Evolutionary conservation across 1,140 invertebrate genomes (phyloP).

Genomic region (Phymorhynchus buccinoides): DNA sequence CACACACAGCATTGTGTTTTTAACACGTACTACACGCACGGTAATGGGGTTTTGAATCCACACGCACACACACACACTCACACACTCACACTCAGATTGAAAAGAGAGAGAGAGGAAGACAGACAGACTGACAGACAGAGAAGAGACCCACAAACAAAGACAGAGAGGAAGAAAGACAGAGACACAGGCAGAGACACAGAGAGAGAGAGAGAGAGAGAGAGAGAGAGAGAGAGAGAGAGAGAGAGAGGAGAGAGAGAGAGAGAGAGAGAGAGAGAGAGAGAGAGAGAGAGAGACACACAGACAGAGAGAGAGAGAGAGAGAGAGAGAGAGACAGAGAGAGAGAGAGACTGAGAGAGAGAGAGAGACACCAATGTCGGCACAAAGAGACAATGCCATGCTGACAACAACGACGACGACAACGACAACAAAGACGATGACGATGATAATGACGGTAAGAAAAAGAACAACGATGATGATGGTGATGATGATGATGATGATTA

Average conservation of each 20-base stretch:
- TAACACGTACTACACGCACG: no score
- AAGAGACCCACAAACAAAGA: not conserved
- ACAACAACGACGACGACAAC: not conserved
- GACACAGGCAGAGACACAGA: not conserved
- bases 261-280: not conserved
- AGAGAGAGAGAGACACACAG: not conserved
- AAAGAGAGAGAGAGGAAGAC: no score
- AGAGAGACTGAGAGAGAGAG: conserved; percentile 20
- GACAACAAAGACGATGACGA: no score
- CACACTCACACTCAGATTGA: no score
- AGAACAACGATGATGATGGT: not conserved
- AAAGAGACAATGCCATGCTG: not conserved
- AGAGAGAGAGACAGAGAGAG: conserved; percentile 23
- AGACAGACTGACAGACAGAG: no score
- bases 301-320: conserved; percentile 7
- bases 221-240: conserved; percentile 9
- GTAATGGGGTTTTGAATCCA: no score
- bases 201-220: not conserved
- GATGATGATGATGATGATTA: no score
- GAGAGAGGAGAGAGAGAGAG: not conserved
- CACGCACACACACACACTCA: no score
- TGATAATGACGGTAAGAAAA: not conserved
- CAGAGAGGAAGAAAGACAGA: not conserved
- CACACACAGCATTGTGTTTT: no score
- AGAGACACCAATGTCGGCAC: not conserved